A percentile compares a stretch with the other conserved stretches of the same genome.
Conservation (phyloP, 2,797 vertebrate genomes). For the Gymnothorax reevesii region DNA sequence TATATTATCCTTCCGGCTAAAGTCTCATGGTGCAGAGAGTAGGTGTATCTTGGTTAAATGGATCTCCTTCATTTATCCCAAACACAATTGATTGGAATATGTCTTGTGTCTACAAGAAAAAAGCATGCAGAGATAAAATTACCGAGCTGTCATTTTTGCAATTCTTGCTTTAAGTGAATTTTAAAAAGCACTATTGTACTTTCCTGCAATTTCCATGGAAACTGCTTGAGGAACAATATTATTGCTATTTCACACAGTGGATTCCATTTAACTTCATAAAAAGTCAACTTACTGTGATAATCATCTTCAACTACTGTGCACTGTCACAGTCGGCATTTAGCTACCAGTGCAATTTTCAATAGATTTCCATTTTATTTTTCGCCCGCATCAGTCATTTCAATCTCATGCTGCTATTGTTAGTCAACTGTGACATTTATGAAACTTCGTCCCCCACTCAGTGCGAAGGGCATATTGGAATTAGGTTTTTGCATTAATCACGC, state of each 20-base stretch:
- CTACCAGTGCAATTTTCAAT: conserved; percentile 2
- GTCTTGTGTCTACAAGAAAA: conserved; percentile 15
- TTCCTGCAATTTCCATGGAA: conserved; percentile 34
- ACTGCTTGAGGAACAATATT: conserved; percentile 15
- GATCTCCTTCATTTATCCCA: no score
- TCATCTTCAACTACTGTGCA: conserved; percentile 22
- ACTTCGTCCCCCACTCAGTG: neutral
- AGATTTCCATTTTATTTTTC: conserved; percentile 21
- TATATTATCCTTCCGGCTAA: no score
- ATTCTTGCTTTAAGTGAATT: neutral
- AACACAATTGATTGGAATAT: neutral
- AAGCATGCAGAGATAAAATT: neutral
- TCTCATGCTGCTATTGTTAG: neutral
- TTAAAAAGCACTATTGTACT: conserved; percentile 11
- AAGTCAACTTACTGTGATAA: conserved; percentile 20
- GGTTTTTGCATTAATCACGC: neutral
- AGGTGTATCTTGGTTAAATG: neutral
- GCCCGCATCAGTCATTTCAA: neutral
- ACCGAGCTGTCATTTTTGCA: conserved; percentile 1
- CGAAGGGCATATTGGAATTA: neutral
- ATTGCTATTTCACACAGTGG: conserved; percentile 28
- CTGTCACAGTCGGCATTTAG: conserved; percentile 3
- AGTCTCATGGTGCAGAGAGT: no score
- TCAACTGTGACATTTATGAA: neutral
- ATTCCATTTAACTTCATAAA: conserved; percentile 20